Evolutionary conservation across 2,797 vertebrate genomes (phyloP).

Genomic region (Taenioides sp.): DNA sequence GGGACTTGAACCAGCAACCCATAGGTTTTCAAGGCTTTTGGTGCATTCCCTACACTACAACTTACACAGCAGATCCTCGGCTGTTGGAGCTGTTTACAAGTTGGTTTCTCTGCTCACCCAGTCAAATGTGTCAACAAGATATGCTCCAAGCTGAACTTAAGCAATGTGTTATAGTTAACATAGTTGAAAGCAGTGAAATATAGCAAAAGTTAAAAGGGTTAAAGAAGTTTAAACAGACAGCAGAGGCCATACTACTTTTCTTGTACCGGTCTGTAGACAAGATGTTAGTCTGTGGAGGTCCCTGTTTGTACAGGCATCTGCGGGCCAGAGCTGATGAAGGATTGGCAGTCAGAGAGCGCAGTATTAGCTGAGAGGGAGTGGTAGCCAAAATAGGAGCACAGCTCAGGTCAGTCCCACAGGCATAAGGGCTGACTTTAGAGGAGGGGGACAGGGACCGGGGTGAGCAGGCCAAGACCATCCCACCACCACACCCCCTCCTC

Average conservation of each 20-base stretch:
- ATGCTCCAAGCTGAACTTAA: too few relatives aligned
- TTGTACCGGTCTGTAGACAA: conserved; percentile 30
- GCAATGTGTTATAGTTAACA: too few relatives aligned
- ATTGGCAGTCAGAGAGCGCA: conserved; percentile 41
- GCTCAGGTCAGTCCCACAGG: conserved; percentile 48
- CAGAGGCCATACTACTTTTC: neutral
- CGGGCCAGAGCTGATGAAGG: conserved; percentile 53
- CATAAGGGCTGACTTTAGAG: conserved; percentile 25
- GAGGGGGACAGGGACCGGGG: conserved; percentile 28
- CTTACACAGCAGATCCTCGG: too few relatives aligned
- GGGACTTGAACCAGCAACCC: too few relatives aligned
- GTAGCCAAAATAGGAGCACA: conserved; percentile 39
- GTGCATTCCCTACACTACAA: too few relatives aligned
- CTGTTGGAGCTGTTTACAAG: too few relatives aligned
- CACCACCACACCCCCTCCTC: conserved; percentile 35
- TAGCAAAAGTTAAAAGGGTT: too few relatives aligned
- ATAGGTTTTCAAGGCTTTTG: too few relatives aligned
- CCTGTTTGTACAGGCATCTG: conserved; percentile 62
- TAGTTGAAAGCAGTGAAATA: too few relatives aligned
- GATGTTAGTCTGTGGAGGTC: conserved; percentile 42
- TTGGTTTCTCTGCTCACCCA: too few relatives aligned
- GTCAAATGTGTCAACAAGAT: too few relatives aligned
- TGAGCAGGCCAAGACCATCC: conserved; percentile 49
- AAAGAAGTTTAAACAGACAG: neutral
- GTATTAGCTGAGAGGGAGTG: conserved; percentile 39